Evolutionary conservation across 1,140 invertebrate species (phyloP).

Genomic region (Holotrichia oblita): DNA sequence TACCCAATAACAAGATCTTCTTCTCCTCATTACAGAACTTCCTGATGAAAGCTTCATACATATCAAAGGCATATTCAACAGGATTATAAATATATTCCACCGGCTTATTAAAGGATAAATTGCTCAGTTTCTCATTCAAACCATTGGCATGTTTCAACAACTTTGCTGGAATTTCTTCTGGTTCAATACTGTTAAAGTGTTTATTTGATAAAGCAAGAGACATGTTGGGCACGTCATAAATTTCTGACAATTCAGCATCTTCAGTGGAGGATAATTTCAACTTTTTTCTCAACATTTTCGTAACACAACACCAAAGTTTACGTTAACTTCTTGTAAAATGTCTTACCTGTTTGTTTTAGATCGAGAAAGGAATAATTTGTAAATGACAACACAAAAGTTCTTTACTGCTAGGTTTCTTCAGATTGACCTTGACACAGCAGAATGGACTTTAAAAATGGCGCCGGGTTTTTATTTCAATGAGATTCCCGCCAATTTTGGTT

Average conservation of each 20-base stretch:
- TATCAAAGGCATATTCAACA: constrained; percentile 79
- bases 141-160: constrained; percentile 59
- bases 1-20: constrained; percentile 84
- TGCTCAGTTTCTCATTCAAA: constrained; percentile 56
- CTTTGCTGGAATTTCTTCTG: constrained; percentile 51
- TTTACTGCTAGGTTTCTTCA: no score
- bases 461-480: no score
- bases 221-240: neutral
- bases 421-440: no score
- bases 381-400: no score
- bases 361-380: no score
- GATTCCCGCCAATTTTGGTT: no score
- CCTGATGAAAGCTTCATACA: constrained; percentile 75
- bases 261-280: constrained; percentile 32
- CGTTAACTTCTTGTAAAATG: neutral
- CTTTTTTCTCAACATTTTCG: constrained; percentile 43
- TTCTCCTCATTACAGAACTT: constrained; percentile 75
- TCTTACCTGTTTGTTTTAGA: neutral
- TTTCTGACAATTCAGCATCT: neutral
- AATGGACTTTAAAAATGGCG: no score
- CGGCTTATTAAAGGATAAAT: constrained; percentile 62
- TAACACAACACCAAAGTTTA: neutral
- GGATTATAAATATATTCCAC: constrained; percentile 84
- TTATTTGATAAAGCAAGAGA: neutral
- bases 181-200: neutral